Conservation (phyloP, 2,888 invertebrate species). For the Aquatica leii region DNA sequence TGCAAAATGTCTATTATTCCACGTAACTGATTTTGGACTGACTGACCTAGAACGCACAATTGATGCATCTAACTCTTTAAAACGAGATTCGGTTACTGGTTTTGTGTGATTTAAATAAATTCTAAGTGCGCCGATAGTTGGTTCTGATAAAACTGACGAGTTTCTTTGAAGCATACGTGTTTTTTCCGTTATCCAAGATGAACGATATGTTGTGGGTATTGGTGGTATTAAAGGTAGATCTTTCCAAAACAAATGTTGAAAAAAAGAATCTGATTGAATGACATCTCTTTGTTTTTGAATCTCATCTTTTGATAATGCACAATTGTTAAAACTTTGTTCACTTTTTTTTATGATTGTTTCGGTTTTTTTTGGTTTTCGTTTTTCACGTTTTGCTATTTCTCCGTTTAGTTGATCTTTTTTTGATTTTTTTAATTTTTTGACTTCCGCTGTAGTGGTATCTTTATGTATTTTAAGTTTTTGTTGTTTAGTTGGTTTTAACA, state of each 20-base stretch:
- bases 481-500: slow-evolving; percentile 10
- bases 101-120: slow-evolving; percentile 73
- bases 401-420: slow-evolving; percentile 55
- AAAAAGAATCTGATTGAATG: slow-evolving; percentile 71
- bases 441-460: slow-evolving; percentile 26
- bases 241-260: slow-evolving; percentile 74
- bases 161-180: slow-evolving; percentile 70
- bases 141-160: slow-evolving; percentile 58
- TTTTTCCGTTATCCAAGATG: slow-evolving; percentile 72
- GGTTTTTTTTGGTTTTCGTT: slow-evolving; percentile 41
- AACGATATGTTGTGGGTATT: slow-evolving; percentile 53
- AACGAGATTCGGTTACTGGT: slow-evolving; percentile 77
- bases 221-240: slow-evolving; percentile 58
- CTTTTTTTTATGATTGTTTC: slow-evolving; percentile 48
- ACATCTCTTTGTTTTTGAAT: slow-evolving; percentile 67
- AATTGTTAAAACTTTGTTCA: slow-evolving; percentile 39
- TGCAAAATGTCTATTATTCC: slow-evolving; percentile 58
- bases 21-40: slow-evolving; percentile 68
- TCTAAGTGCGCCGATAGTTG: slow-evolving; percentile 66
- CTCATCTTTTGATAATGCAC: slow-evolving; percentile 57
- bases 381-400: slow-evolving; percentile 52
- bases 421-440: slow-evolving; percentile 52
- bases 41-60: slow-evolving; percentile 62
- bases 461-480: not conserved
- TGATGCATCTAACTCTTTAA: slow-evolving; percentile 70